Percentiles rank a stretch among this genome's conserved stretches.
phyloP scores from a whole-genome alignment of 1,140 invertebrate genomes.

The Phymastichus coffea region DNA sequence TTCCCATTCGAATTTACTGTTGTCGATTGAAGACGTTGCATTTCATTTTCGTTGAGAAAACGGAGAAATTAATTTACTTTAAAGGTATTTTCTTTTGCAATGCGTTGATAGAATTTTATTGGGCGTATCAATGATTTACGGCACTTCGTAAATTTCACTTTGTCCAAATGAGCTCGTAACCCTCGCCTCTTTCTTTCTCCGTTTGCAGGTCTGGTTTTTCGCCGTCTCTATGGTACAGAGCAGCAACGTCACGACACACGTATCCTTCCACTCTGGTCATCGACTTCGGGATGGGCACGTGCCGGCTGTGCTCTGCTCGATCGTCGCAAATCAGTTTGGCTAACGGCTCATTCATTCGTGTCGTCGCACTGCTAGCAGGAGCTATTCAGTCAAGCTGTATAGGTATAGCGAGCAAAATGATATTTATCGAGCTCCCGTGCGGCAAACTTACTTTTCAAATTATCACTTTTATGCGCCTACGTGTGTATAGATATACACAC shows the following conservation, averaged over 20 bases:
- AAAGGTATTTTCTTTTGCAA: too few species aligned
- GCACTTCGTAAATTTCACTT: not conserved
- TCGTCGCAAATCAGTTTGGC: conserved; percentile 21
- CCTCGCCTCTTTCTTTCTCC: not conserved
- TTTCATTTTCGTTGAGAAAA: too few species aligned
- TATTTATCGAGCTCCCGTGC: conserved; percentile 16
- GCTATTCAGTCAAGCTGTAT: not conserved
- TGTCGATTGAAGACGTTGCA: too few species aligned
- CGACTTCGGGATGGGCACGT: conserved; percentile 1
- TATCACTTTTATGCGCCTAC: too few species aligned
- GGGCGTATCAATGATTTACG: not conserved
- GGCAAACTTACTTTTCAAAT: conserved; percentile 13
- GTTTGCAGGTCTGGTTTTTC: fast-evolving
- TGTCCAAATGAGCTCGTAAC: not conserved
- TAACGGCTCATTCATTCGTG: conserved; percentile 16
- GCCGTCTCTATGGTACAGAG: too few species aligned
- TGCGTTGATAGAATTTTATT: too few species aligned
- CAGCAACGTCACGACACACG: too few species aligned
- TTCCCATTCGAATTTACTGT: too few species aligned
- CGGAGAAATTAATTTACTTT: too few species aligned
- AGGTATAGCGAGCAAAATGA: conserved; percentile 21
- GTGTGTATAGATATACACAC: too few species aligned
- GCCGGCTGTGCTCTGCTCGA: too few species aligned
- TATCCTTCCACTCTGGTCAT: not conserved
- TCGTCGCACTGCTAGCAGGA: not conserved